Conservation (phyloP, 2,113 vertebrate species). For the Dicerorhinus sumatrensis region DNA sequence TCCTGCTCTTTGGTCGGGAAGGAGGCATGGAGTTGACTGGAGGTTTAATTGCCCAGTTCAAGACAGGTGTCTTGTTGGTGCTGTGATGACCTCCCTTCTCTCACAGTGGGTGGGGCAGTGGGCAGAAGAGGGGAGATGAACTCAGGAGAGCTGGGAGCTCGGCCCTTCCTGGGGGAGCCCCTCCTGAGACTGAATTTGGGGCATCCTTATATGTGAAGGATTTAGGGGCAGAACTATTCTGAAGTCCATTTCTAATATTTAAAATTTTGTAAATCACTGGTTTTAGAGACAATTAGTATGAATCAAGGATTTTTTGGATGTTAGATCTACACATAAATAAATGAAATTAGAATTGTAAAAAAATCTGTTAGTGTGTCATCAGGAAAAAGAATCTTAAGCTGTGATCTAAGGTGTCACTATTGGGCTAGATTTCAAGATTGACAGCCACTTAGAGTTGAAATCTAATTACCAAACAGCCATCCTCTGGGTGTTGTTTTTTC, state of each 20-base stretch:
- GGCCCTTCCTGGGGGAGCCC: neutral
- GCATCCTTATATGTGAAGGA: neutral
- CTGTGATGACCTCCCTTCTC: neutral
- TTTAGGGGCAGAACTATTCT: neutral
- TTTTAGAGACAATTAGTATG: neutral
- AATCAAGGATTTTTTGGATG: neutral
- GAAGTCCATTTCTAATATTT: constrained; percentile 12
- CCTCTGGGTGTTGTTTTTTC: neutral
- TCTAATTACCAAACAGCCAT: neutral
- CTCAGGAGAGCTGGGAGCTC: neutral
- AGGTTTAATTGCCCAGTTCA: neutral
- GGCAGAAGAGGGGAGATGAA: neutral
- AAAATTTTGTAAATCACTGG: neutral
- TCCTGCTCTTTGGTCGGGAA: neutral
- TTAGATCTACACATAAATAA: neutral
- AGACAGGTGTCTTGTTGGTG: neutral
- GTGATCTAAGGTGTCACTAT: neutral
- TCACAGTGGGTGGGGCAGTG: neutral
- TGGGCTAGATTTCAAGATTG: neutral
- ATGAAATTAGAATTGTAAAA: constrained; percentile 1
- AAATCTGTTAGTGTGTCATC: neutral
- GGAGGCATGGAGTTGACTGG: neutral
- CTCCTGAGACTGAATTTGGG: neutral
- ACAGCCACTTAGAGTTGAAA: neutral
- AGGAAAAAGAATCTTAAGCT: neutral